These are phyloP conservation scores for Drosophila rellima DNA, from an alignment of 2,888 invertebrate genomes.

Conservation along the genomic window DNA sequence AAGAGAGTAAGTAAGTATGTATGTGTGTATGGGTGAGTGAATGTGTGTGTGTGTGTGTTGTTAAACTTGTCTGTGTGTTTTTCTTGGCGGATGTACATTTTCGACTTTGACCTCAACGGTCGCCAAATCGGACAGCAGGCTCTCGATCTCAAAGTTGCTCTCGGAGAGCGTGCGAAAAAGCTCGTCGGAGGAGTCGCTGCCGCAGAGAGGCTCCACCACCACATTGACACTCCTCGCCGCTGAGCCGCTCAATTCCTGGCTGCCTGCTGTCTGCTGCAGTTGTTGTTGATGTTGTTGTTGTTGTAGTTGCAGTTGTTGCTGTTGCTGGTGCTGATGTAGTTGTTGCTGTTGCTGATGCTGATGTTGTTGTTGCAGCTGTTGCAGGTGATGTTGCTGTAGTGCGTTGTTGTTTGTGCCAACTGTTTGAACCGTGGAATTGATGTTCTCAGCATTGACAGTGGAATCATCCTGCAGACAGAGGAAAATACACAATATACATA, in stretches of 20 bases:
- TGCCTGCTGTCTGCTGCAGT: slow-evolving; percentile 29
- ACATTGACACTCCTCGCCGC: slow-evolving; percentile 80
- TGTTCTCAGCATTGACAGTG: slow-evolving; percentile 71
- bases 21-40: neutral
- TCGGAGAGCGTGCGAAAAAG: slow-evolving; percentile 93
- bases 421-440: slow-evolving; percentile 63
- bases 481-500: neutral
- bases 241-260: slow-evolving; percentile 60
- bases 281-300: slow-evolving; percentile 37
- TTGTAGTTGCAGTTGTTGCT: slow-evolving; percentile 15
- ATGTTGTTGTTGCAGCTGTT: slow-evolving; percentile 40
- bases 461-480: slow-evolving; percentile 63
- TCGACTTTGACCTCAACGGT: slow-evolving; percentile 90
- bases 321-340: slow-evolving; percentile 25
- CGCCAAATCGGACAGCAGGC: slow-evolving; percentile 92
- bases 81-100: slow-evolving; percentile 71
- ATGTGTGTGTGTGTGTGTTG: slow-evolving; percentile 4
- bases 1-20: slow-evolving; percentile 5
- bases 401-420: slow-evolving; percentile 46
- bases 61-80: slow-evolving; percentile 30
- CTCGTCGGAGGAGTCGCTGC: slow-evolving; percentile 90
- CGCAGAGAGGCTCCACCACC: slow-evolving; percentile 85
- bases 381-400: slow-evolving; percentile 44
- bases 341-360: slow-evolving; percentile 40
- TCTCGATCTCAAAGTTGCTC: slow-evolving; percentile 94